Percentiles rank a stretch among this genome's conserved stretches.
These are phyloP conservation scores for Pygocentrus nattereri DNA, from an alignment of 2,797 vertebrate species.

Conservation along the genomic window DNA sequence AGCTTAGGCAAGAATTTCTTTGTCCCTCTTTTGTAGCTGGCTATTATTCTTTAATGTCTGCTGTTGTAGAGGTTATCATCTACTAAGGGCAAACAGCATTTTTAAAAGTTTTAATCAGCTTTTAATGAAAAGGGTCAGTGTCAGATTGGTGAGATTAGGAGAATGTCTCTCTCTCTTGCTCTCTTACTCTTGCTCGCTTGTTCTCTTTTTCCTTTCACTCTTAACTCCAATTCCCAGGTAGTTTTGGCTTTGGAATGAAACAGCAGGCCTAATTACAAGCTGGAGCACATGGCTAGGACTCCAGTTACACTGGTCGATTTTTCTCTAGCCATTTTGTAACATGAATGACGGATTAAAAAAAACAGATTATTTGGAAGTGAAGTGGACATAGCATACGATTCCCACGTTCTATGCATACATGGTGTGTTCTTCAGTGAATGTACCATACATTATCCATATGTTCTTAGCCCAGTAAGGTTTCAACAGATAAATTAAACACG, in stretches of 20 bases:
- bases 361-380: background rate
- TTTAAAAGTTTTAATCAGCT: slow-evolving; percentile 82
- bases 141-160: slow-evolving; percentile 62
- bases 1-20: slow-evolving; percentile 72
- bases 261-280: slow-evolving; percentile 54
- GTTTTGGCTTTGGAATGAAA: slow-evolving; percentile 47
- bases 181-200: slow-evolving; percentile 59
- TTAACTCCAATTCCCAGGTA: slow-evolving; percentile 29
- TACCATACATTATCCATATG: background rate
- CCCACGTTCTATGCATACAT: background rate
- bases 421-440: background rate
- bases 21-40: slow-evolving; percentile 81
- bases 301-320: background rate
- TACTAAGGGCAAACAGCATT: slow-evolving; percentile 79
- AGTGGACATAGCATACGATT: background rate
- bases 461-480: slow-evolving; percentile 14
- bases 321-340: background rate
- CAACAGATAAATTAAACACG: slow-evolving; percentile 24
- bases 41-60: slow-evolving; percentile 84
- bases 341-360: background rate
- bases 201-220: slow-evolving; percentile 41
- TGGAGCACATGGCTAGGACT: slow-evolving; percentile 35
- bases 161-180: slow-evolving; percentile 55
- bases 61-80: slow-evolving; percentile 83
- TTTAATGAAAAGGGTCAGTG: slow-evolving; percentile 83